Percentiles rank a stretch among this genome's conserved stretches.
phyloP scores from a whole-genome alignment of 2,888 invertebrate genomes.

The Pinctada fucata region DNA sequence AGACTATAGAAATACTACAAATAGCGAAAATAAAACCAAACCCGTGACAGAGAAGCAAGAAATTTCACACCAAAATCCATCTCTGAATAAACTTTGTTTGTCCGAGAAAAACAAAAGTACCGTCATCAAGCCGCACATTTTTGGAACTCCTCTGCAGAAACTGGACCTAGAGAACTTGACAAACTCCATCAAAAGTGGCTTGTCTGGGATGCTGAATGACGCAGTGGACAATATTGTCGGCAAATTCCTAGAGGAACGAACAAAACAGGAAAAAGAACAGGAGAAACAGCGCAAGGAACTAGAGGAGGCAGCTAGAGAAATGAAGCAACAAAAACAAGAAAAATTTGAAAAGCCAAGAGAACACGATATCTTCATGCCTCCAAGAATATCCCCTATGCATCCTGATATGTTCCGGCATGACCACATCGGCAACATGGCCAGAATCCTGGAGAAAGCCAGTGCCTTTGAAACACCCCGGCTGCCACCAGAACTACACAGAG shows the following conservation, averaged over 20 bases:
- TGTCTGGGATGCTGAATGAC: conserved; percentile 76
- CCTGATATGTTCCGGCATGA: conserved; percentile 29
- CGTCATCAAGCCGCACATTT: conserved; percentile 27
- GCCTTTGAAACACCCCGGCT: conserved; percentile 64
- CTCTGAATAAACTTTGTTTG: not conserved
- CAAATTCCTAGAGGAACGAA: conserved; percentile 54
- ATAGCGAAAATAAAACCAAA: no score
- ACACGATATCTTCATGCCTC: conserved; percentile 8
- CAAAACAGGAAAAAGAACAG: conserved; percentile 43
- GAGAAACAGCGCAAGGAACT: conserved; percentile 46
- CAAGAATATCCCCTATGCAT: conserved; percentile 30
- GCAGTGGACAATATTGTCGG: conserved; percentile 62
- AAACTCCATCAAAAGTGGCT: conserved; percentile 93
- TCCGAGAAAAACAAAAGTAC: not conserved
- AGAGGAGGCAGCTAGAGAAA: conserved; percentile 31
- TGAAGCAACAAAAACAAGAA: conserved; percentile 41
- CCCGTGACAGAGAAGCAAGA: not conserved
- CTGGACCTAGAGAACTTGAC: conserved; percentile 91
- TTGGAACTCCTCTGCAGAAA: conserved; percentile 46
- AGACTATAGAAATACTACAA: conserved; percentile 36
- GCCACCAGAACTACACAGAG: conserved; percentile 53
- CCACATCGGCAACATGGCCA: conserved; percentile 41
- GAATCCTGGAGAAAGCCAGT: conserved; percentile 58
- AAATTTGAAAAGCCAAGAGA: conserved; percentile 19
- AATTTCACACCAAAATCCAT: not conserved